Conservation (phyloP, 2,797 vertebrate species). For the Halcyon badia region DNA sequence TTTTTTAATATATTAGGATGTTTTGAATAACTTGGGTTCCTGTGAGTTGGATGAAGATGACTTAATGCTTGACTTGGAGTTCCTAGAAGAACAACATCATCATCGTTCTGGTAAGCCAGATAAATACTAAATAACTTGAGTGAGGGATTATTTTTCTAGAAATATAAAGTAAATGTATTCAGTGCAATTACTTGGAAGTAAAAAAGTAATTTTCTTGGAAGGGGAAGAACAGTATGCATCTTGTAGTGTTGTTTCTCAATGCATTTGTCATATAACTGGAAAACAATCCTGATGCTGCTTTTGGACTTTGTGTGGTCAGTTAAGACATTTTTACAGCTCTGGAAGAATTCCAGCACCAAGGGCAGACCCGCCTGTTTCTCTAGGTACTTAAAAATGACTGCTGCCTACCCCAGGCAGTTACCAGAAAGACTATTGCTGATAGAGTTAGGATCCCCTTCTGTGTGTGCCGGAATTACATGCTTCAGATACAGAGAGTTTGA, state of each 20-base stretch:
- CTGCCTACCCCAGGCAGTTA: background rate
- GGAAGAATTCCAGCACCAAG: background rate
- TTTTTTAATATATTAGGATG: conserved; percentile 77
- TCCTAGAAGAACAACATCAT: conserved; percentile 91
- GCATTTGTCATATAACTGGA: background rate
- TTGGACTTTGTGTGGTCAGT: background rate
- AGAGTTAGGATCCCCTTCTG: background rate
- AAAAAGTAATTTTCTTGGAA: background rate
- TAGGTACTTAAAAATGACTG: background rate
- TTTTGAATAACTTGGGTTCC: conserved; percentile 95
- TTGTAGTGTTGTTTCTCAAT: background rate
- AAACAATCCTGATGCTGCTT: background rate
- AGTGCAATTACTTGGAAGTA: background rate
- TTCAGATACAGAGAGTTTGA: background rate
- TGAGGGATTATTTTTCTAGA: background rate
- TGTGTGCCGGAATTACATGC: background rate
- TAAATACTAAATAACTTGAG: background rate
- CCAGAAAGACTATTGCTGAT: background rate
- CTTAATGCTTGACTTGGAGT: conserved; percentile 96
- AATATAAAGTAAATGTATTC: background rate
- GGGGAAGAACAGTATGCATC: background rate
- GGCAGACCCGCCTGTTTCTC: background rate
- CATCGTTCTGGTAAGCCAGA: conserved; percentile 86
- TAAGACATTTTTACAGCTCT: background rate
- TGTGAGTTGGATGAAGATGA: conserved; percentile 98